These are phyloP conservation scores for Ochropleura leucogaster DNA, from an alignment of 2,888 invertebrate species.

Conservation along the genomic window DNA sequence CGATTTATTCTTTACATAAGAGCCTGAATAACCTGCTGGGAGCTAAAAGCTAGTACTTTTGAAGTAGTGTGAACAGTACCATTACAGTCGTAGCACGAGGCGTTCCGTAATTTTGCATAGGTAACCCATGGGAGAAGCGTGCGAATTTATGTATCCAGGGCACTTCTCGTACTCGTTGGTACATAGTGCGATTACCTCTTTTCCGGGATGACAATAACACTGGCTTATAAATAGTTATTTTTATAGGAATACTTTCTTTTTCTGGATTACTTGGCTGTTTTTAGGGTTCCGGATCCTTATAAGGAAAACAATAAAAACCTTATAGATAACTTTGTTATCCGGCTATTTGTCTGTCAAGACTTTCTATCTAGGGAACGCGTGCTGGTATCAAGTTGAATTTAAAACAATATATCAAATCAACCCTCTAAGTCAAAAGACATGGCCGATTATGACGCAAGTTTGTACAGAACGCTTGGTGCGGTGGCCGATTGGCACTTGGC, in stretches of 20 bases:
- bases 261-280: not conserved
- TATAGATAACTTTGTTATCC: too few species aligned
- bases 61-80: not conserved
- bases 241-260: not conserved
- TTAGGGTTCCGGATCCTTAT: not conserved
- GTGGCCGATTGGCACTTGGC: too few species aligned
- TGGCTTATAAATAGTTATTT: slow-evolving; percentile 12
- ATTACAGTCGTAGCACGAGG: slow-evolving; percentile 12
- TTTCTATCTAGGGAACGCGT: too few species aligned
- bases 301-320: too few species aligned
- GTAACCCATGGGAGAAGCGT: slow-evolving; percentile 19
- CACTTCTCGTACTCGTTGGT: not conserved
- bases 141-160: slow-evolving; percentile 38
- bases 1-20: not conserved
- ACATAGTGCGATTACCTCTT: slow-evolving; percentile 1
- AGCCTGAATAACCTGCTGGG: not conserved
- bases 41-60: not conserved
- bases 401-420: too few species aligned
- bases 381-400: too few species aligned
- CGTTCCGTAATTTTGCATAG: slow-evolving; percentile 21
- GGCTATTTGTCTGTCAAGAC: too few species aligned
- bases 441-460: too few species aligned
- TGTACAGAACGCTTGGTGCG: too few species aligned
- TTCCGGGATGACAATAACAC: slow-evolving; percentile 18
- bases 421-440: too few species aligned